A percentile compares a stretch with the other conserved stretches of the same genome.
These are phyloP conservation scores for Melangyna quadrimaculata DNA, from an alignment of 2,888 invertebrate genomes.

Conservation along the genomic window DNA sequence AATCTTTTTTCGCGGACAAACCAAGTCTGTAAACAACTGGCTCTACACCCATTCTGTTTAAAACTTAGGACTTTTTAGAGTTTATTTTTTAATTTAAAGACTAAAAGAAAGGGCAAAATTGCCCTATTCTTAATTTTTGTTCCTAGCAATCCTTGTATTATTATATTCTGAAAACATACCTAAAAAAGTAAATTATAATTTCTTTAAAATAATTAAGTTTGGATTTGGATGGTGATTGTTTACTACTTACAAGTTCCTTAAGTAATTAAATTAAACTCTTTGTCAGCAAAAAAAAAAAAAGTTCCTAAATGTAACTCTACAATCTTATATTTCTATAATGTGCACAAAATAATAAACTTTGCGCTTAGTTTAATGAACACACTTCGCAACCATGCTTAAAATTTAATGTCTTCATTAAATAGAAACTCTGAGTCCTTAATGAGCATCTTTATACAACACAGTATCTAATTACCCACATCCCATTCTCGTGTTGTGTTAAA, in stretches of 20 bases:
- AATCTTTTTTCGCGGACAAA: too few relatives aligned
- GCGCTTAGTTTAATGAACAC: not conserved
- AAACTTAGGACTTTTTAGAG: too few relatives aligned
- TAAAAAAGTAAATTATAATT: too few relatives aligned
- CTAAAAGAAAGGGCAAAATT: too few relatives aligned
- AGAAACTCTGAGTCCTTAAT: conserved; percentile 3
- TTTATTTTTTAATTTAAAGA: too few relatives aligned
- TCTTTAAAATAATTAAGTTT: not conserved
- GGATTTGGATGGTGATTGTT: not conserved
- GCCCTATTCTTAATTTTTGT: too few relatives aligned
- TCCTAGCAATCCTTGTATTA: too few relatives aligned
- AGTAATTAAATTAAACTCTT: not conserved
- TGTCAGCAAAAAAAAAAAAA: not conserved
- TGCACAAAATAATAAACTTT: not conserved
- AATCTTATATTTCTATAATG: not conserved
- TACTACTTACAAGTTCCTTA: not conserved
- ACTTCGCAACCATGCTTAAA: conserved; percentile 4
- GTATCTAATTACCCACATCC: conserved; percentile 52
- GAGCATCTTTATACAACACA: conserved; percentile 22
- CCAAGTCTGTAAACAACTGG: too few relatives aligned
- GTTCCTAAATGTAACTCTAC: not conserved
- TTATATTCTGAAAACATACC: too few relatives aligned
- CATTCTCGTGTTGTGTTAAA: not conserved
- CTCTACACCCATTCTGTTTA: too few relatives aligned
- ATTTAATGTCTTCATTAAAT: conserved; percentile 23